Conservation (phyloP, 1,140 invertebrate species). For the Bombus difficillimus region DNA sequence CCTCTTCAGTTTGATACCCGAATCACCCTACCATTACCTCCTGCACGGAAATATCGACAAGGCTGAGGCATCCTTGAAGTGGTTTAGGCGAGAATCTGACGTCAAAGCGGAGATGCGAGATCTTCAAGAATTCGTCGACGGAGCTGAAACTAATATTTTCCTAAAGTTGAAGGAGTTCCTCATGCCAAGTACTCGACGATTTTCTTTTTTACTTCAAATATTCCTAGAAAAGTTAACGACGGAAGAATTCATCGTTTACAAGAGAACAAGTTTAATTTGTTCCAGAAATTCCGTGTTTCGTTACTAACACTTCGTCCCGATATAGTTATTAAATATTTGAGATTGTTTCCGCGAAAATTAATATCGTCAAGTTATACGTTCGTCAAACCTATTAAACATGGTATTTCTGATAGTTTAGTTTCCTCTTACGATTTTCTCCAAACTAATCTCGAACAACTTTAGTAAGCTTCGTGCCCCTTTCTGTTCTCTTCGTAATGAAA, state of each 20-base stretch:
- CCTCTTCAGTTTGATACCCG: conserved; percentile 82
- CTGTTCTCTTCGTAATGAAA: background rate
- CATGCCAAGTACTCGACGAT: conserved; percentile 61
- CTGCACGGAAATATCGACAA: conserved; percentile 67
- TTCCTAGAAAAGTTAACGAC: background rate
- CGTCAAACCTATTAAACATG: background rate
- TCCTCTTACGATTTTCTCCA: background rate
- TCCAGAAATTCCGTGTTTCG: background rate
- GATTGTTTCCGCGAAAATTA: background rate
- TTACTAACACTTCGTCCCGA: background rate
- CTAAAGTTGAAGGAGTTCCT: conserved; percentile 72
- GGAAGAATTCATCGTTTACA: background rate
- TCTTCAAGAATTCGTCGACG: conserved; percentile 74
- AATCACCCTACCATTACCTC: conserved; percentile 82
- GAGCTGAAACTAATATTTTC: conserved; percentile 62
- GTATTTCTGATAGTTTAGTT: background rate
- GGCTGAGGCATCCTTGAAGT: conserved; percentile 78
- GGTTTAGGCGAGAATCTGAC: conserved; percentile 74
- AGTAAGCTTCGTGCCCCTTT: background rate
- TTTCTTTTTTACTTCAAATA: background rate
- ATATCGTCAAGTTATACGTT: background rate
- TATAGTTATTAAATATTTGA: background rate
- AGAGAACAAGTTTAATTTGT: background rate
- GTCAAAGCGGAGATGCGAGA: conserved; percentile 76
- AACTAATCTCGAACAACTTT: conserved; percentile 15